Evolutionary conservation across 2,113 vertebrate species (phyloP).

Genomic region (Psilopogon haemacephalus): DNA sequence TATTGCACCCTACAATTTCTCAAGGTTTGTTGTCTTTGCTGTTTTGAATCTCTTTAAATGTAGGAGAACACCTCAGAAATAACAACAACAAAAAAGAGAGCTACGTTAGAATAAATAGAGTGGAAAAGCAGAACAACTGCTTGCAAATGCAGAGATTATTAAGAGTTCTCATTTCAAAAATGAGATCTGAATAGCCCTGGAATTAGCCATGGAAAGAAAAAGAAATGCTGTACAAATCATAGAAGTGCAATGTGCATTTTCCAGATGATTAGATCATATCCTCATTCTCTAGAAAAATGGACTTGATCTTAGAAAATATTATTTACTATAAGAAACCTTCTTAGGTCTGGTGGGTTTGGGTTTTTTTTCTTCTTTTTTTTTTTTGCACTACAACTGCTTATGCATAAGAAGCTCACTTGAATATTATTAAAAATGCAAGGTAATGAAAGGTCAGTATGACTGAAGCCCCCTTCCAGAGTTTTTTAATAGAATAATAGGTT

Average conservation of each 20-base stretch:
- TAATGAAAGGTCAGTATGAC: background rate
- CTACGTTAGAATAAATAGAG: background rate
- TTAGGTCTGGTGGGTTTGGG: background rate
- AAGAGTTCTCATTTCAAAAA: background rate
- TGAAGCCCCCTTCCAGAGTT: background rate
- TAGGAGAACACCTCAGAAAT: background rate
- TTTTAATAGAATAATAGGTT: background rate
- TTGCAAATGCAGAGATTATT: slow-evolving; percentile 3
- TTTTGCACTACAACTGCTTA: background rate
- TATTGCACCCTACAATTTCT: background rate
- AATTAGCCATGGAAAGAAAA: background rate
- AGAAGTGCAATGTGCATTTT: background rate
- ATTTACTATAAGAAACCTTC: background rate
- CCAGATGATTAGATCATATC: background rate
- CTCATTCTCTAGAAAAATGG: background rate
- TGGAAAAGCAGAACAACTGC: background rate
- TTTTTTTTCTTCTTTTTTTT: too few species aligned
- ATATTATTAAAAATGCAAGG: background rate
- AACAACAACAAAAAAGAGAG: background rate
- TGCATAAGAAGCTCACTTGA: background rate
- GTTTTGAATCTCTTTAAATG: background rate
- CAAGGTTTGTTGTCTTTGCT: background rate
- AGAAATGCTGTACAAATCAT: background rate
- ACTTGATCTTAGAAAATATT: background rate
- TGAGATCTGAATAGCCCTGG: background rate